phyloP scores from a whole-genome alignment of 2,113 vertebrate species.

The Tautogolabrus adspersus region DNA sequence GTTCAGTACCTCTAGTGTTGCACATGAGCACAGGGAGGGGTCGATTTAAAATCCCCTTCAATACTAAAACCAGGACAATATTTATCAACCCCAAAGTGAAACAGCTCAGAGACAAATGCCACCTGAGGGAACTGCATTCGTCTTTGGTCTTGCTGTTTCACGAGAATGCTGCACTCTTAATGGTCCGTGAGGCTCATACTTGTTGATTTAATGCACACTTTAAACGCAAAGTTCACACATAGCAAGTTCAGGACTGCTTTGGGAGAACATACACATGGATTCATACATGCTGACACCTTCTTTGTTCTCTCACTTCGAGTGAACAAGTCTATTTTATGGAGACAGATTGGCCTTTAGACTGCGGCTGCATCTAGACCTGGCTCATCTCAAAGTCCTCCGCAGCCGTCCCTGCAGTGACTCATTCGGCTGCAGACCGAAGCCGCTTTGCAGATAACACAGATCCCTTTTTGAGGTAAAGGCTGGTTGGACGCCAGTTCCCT shows the following conservation, averaged over 20 bases:
- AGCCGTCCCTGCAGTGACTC: conserved; percentile 67
- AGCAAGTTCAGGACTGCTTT: background rate
- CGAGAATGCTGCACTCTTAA: conserved; percentile 29
- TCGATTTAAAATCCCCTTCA: conserved; percentile 43
- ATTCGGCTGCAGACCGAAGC: conserved; percentile 40
- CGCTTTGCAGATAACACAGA: conserved; percentile 75
- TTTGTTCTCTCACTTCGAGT: conserved; percentile 42
- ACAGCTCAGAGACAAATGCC: conserved; percentile 29
- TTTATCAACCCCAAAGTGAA: conserved; percentile 63
- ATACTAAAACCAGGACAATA: conserved; percentile 30
- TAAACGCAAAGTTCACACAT: conserved; percentile 49
- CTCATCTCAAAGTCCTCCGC: conserved; percentile 66
- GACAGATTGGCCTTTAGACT: conserved; percentile 65
- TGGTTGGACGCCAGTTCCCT: conserved; percentile 75
- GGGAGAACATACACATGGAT: conserved; percentile 39
- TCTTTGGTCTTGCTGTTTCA: conserved; percentile 43
- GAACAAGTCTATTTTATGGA: conserved; percentile 68
- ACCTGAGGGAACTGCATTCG: conserved; percentile 35
- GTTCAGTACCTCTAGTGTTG: conserved; percentile 56
- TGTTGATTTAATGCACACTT: conserved; percentile 69
- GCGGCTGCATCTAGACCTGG: conserved; percentile 65
- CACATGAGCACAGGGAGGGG: conserved; percentile 16
- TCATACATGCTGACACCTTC: conserved; percentile 43
- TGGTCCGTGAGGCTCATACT: conserved; percentile 54
- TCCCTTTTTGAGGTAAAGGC: conserved; percentile 71